Evolutionary conservation across 2,113 vertebrate genomes (phyloP).

Genomic region (Fregata magnificens): DNA sequence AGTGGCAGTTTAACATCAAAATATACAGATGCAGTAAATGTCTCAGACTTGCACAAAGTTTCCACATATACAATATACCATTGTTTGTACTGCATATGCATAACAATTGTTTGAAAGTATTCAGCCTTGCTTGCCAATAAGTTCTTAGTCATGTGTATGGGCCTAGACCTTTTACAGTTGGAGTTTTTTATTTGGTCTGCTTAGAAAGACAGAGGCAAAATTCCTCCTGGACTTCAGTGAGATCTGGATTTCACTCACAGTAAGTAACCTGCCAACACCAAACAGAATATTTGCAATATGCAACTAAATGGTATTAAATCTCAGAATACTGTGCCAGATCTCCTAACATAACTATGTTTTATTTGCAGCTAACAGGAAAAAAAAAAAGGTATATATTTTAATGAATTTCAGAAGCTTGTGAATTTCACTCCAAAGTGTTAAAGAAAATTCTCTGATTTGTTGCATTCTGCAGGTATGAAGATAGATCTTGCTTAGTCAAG

Average conservation of each 20-base stretch:
- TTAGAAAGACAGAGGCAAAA: background rate
- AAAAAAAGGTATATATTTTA: background rate
- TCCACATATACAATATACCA: background rate
- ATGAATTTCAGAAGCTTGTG: background rate
- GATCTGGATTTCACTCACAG: background rate
- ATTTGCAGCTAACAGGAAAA: background rate
- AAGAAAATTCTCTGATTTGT: background rate
- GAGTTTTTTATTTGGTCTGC: background rate
- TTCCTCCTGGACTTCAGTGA: background rate
- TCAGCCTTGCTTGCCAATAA: background rate
- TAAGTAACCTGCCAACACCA: background rate
- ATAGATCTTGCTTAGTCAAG: background rate
- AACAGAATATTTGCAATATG: background rate
- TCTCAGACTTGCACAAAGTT: background rate
- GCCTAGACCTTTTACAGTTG: background rate
- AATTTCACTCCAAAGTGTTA: background rate
- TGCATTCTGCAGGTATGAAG: background rate
- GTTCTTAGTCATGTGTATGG: background rate
- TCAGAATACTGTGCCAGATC: background rate
- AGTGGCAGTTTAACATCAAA: conserved; percentile 18
- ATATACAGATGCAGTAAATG: conserved; percentile 1
- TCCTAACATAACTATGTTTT: background rate
- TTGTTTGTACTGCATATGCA: conserved; percentile 5
- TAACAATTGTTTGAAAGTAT: conserved; percentile 29
- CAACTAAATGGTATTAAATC: background rate